These are phyloP conservation scores for Piaya cayana DNA, from an alignment of 2,113 vertebrate species.

Conservation along the genomic window DNA sequence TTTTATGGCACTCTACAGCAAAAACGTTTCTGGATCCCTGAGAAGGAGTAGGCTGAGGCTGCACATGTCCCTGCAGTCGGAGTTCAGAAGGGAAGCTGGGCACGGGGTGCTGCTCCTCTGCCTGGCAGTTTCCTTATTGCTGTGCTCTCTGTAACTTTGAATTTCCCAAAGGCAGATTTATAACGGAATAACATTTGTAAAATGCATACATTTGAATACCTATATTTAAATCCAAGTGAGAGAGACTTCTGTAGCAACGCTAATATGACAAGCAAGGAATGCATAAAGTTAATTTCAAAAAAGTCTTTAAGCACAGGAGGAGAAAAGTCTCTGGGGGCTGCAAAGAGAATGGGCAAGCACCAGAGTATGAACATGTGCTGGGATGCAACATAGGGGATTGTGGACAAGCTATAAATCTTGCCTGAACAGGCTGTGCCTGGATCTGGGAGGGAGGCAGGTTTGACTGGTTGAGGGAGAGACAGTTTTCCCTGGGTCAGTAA, in stretches of 20 bases:
- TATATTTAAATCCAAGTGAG: background rate
- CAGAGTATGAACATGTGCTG: background rate
- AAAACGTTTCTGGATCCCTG: background rate
- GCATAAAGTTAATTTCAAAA: background rate
- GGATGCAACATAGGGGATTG: background rate
- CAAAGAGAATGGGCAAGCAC: background rate
- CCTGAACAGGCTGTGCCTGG: background rate
- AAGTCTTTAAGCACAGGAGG: background rate
- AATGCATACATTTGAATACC: background rate
- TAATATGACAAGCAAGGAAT: background rate
- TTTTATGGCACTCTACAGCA: background rate
- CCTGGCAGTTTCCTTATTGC: background rate
- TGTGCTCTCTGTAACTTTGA: constrained; percentile 19
- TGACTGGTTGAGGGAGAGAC: background rate
- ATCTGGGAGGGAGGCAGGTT: background rate
- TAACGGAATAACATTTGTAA: background rate
- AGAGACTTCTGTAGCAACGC: background rate
- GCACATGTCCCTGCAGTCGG: background rate
- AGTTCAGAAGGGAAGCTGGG: background rate
- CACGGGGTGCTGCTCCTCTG: fast-evolving
- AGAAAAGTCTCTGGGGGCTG: background rate
- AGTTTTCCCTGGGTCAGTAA: background rate
- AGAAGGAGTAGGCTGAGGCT: background rate
- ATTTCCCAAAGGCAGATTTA: background rate
- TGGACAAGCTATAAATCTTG: background rate